Evolutionary conservation across 2,113 vertebrate species (phyloP).

Genomic region (Ptychochromis oligacanthus): DNA sequence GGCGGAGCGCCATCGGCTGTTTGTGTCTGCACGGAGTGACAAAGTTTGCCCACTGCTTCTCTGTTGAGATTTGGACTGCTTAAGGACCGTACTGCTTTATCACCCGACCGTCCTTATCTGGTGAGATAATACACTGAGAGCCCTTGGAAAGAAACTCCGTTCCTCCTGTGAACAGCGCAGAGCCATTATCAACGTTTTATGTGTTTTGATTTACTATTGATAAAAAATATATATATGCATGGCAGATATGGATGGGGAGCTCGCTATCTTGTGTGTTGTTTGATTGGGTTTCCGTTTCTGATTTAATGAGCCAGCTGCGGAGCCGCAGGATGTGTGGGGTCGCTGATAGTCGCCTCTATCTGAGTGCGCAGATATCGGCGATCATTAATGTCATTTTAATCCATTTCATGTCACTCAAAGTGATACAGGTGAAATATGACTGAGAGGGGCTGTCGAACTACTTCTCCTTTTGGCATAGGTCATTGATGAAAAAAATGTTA

Average conservation of each 20-base stretch:
- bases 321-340: constrained; percentile 34
- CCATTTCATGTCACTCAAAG: constrained; percentile 23
- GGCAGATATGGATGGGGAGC: constrained; percentile 39
- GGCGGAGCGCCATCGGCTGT: neutral
- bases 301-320: constrained; percentile 46
- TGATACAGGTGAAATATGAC: constrained; percentile 30
- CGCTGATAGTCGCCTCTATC: constrained; percentile 51
- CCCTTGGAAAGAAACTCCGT: constrained; percentile 59
- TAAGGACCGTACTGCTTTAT: constrained; percentile 69
- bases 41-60: constrained; percentile 23
- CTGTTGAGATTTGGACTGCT: constrained; percentile 10
- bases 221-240: constrained; percentile 58
- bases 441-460: neutral
- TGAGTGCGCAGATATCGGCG: constrained; percentile 29
- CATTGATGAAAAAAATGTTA: neutral
- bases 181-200: constrained; percentile 66
- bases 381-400: constrained; percentile 55
- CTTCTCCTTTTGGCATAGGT: neutral
- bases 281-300: constrained; percentile 62
- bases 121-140: constrained; percentile 80
- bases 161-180: constrained; percentile 38
- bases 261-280: constrained; percentile 54
- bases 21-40: neutral
- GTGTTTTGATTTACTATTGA: constrained; percentile 71
- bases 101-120: constrained; percentile 79